phyloP scores from a whole-genome alignment of 2,888 invertebrate genomes.

The Mimas tiliae region DNA sequence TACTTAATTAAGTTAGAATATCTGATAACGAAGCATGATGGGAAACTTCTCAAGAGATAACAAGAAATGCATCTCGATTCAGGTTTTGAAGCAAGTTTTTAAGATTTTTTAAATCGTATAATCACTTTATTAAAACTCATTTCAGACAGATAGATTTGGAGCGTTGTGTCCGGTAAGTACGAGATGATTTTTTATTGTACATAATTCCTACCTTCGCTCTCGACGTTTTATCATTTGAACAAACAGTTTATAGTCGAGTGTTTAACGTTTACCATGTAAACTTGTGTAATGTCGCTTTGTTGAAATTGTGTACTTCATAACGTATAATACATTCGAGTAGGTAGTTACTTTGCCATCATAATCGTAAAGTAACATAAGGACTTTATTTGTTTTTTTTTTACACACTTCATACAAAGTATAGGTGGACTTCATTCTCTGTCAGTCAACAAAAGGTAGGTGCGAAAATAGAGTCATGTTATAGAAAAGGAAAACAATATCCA shows the following conservation, averaged over 20 bases:
- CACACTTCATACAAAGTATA: background rate
- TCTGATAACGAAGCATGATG: too few species aligned
- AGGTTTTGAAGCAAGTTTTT: too few species aligned
- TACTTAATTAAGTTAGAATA: too few species aligned
- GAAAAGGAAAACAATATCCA: too few species aligned
- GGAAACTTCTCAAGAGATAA: too few species aligned
- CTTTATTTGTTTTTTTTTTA: background rate
- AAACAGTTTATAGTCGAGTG: conserved; percentile 43
- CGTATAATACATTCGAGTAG: conserved; percentile 5
- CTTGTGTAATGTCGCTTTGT: conserved; percentile 28
- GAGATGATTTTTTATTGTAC: conserved; percentile 23
- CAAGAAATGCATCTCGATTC: too few species aligned
- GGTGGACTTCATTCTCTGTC: too few species aligned
- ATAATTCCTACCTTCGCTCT: conserved; percentile 17
- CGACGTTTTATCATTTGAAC: conserved; percentile 33
- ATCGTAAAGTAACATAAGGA: background rate
- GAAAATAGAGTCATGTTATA: too few species aligned
- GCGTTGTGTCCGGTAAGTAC: conserved; percentile 73
- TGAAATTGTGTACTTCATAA: background rate
- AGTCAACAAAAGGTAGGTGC: too few species aligned
- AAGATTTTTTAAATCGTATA: background rate
- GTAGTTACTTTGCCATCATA: conserved; percentile 1
- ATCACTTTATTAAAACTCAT: conserved; percentile 29
- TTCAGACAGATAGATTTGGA: conserved; percentile 66
- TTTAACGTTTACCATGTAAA: conserved; percentile 34